These are phyloP conservation scores for Drosophila hamatofila DNA, from an alignment of 2,888 invertebrate genomes.

Conservation along the genomic window DNA sequence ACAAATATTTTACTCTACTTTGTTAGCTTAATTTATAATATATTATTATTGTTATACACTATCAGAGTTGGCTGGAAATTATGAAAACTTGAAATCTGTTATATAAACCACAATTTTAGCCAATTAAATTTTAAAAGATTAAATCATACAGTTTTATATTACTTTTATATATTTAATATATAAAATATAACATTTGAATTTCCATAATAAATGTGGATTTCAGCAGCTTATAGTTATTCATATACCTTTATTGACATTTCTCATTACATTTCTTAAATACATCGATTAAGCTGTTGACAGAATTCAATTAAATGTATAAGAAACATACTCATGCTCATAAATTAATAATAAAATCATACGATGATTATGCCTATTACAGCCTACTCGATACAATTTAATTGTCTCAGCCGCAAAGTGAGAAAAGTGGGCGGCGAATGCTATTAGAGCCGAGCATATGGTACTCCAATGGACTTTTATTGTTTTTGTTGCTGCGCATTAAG, in stretches of 20 bases:
- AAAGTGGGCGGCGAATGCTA: conserved; percentile 48
- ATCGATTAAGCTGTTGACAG: conserved; percentile 5
- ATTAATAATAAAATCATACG: conserved; percentile 69
- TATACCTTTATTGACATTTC: not conserved
- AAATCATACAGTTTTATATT: too few species aligned
- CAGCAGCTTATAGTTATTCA: not conserved
- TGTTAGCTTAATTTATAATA: too few species aligned
- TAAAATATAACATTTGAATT: not conserved
- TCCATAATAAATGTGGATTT: not conserved
- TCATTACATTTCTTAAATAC: conserved; percentile 1
- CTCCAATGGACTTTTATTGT: conserved; percentile 74
- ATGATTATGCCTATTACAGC: conserved; percentile 52
- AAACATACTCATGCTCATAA: conserved; percentile 38
- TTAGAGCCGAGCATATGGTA: conserved; percentile 71
- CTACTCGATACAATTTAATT: conserved; percentile 59
- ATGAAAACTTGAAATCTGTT: too few species aligned
- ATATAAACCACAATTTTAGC: too few species aligned
- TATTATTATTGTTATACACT: too few species aligned
- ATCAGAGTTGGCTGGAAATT: too few species aligned
- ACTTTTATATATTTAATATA: not conserved
- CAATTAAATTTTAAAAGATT: too few species aligned
- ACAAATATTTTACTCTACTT: too few species aligned
- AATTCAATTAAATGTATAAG: conserved; percentile 29
- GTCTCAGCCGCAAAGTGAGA: conserved; percentile 43
- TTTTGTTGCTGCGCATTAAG: conserved; percentile 56